Evolutionary conservation across 1,140 invertebrate species (phyloP).

Genomic region (Hetaerina americana): DNA sequence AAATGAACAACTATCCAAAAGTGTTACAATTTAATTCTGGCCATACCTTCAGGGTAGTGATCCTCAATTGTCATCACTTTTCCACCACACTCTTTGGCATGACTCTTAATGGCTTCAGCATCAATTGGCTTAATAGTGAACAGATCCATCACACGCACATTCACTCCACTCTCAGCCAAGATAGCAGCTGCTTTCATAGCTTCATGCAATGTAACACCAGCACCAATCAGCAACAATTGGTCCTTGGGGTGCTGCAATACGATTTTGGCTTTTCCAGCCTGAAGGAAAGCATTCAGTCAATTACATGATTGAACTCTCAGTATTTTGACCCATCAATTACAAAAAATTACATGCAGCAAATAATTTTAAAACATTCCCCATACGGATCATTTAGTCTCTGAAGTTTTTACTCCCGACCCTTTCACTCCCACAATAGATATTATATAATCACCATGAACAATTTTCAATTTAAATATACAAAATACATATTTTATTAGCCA

Average conservation of each 20-base stretch:
- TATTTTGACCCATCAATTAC: too few species aligned
- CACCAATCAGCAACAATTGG: slow-evolving; percentile 75
- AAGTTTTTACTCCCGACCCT: too few species aligned
- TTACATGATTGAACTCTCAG: too few species aligned
- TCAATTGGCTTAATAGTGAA: slow-evolving; percentile 97
- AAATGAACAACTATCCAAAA: not conserved
- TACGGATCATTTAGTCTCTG: too few species aligned
- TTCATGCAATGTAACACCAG: slow-evolving; percentile 87
- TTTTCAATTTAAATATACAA: too few species aligned
- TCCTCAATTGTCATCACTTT: slow-evolving; percentile 89
- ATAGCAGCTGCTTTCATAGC: slow-evolving; percentile 71
- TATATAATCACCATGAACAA: too few species aligned
- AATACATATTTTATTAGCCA: too few species aligned
- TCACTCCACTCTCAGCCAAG: slow-evolving; percentile 52
- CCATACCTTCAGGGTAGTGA: slow-evolving; percentile 85
- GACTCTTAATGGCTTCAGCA: slow-evolving; percentile 52
- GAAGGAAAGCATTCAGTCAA: too few species aligned
- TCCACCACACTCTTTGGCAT: slow-evolving; percentile 69
- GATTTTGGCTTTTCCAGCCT: slow-evolving; percentile 67
- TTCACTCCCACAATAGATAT: too few species aligned
- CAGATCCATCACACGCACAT: slow-evolving; percentile 74
- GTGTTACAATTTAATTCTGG: too few species aligned
- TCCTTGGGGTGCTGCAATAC: slow-evolving; percentile 60
- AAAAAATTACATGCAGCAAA: too few species aligned
- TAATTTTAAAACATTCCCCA: too few species aligned